Base-by-base conservation (phyloP, 2,888 invertebrate genomes). In the Eupithecia abbreviata region DNA sequence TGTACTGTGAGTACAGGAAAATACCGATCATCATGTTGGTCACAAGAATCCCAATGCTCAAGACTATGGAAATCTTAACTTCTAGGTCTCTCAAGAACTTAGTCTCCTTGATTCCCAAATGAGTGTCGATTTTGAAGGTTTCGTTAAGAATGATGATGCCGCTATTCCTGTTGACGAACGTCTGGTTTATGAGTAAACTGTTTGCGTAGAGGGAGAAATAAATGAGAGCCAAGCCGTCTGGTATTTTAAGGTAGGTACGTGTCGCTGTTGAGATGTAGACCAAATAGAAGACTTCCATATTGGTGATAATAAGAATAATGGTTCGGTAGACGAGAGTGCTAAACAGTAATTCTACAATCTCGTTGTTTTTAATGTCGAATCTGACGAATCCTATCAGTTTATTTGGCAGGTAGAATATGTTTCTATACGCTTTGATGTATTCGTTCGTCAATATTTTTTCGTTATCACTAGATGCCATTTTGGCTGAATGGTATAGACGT, bases 81-180 rank as follows among this genome's bases (percentile, higher is more conserved):
- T 83, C 82, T 4, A 86, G 79, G 5, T 86, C 78, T 82, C 93
- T 88, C 88, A 93, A 88, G 69, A 91, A 91, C 67, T 83, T 85
- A 0, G 93, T 92, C 78, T 92, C 88, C n/a, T 87, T 79, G 2
- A 84, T 80, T 13, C 92, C 92, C 0, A 93, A 81, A 55, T 89
- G 84, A 9, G 79, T 66, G 77, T 93, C 93, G 0, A 92, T 87
- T 62, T 91, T 85, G 9, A 92, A 87, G 70, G 82, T 84, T 47
- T 82, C 81, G 10, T 85, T 80, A 2, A 92, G 79, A 1, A 92
- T 74, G 1, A 84, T 80, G 0, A 85, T 73, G 9, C 87, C 90
- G 13, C 83, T 82, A 18, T 80, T 77, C 72, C 85, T 84, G 62
- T 90, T 89, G 0, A 82, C 72, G 69, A 91, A 86, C 0, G 86